phyloP scores from a whole-genome alignment of 1,140 invertebrate genomes.

The Drosophila kanapiae region DNA sequence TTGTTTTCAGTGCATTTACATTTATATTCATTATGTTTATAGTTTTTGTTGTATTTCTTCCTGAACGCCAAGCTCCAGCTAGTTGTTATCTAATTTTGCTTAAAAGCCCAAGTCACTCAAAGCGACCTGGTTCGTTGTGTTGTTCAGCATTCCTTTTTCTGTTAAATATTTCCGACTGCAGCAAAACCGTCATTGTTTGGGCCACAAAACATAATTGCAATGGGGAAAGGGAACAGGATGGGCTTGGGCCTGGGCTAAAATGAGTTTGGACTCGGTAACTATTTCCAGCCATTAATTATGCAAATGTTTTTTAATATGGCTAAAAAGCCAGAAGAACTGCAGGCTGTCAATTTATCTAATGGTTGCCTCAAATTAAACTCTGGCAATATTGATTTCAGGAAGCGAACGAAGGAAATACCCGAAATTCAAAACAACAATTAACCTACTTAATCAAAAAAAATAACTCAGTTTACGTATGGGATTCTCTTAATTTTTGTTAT shows the following conservation, averaged over 20 bases:
- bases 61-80: constrained; percentile 34
- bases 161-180: constrained; percentile 77
- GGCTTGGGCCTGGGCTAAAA: constrained; percentile 22
- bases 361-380: constrained; percentile 17
- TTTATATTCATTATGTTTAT: constrained; percentile 31
- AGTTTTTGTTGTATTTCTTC: constrained; percentile 32
- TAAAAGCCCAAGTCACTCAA: constrained; percentile 53
- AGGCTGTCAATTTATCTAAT: constrained; percentile 71
- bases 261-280: constrained; percentile 39
- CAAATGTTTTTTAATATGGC: constrained; percentile 72
- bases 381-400: constrained; percentile 9
- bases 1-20: constrained; percentile 12
- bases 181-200: constrained; percentile 68
- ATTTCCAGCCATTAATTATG: constrained; percentile 77
- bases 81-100: constrained; percentile 76
- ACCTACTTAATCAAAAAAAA: constrained; percentile 56
- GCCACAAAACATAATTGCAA: constrained; percentile 55
- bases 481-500: constrained; percentile 11
- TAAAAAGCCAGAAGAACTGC: constrained; percentile 28
- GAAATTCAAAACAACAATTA: constrained; percentile 63
- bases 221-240: constrained; percentile 22
- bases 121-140: constrained; percentile 28
- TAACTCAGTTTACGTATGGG: constrained; percentile 56
- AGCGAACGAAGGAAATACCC: background rate
- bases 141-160: constrained; percentile 35